Percentiles rank a stretch among this genome's conserved stretches.
Evolutionary conservation across 2,113 vertebrate species (phyloP).

Genomic region (Rhinogobius similis): DNA sequence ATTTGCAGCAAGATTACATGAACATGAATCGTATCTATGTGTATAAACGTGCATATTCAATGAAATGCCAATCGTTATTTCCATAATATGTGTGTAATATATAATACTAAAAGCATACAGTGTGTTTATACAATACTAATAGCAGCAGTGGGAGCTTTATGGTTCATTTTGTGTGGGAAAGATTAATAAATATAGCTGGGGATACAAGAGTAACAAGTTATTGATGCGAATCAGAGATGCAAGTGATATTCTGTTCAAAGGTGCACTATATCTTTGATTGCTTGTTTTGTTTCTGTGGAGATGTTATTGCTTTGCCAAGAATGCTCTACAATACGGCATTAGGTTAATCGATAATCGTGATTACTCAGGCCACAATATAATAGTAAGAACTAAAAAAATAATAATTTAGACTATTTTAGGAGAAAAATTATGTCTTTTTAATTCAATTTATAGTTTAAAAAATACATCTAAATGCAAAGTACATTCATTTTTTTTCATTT

Average conservation of each 20-base stretch:
- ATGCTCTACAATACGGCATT: too few species aligned
- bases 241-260: too few species aligned
- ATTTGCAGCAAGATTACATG: background rate
- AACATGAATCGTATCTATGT: background rate
- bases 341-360: too few species aligned
- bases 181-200: background rate
- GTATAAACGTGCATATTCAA: background rate
- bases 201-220: background rate
- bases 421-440: too few species aligned
- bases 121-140: conserved; percentile 43
- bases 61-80: conserved; percentile 11
- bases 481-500: too few species aligned
- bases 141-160: conserved; percentile 14
- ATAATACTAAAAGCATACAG: conserved; percentile 19
- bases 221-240: background rate
- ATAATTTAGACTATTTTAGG: too few species aligned
- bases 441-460: too few species aligned
- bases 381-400: too few species aligned
- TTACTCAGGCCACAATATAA: too few species aligned
- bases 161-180: conserved; percentile 24
- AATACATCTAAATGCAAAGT: too few species aligned
- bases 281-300: background rate
- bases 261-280: background rate
- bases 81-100: conserved; percentile 2
- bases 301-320: background rate